A percentile compares a stretch with the other conserved stretches of the same genome.
Evolutionary conservation across 2,888 invertebrate species (phyloP).

Genomic region (Liposcelis brunnea): DNA sequence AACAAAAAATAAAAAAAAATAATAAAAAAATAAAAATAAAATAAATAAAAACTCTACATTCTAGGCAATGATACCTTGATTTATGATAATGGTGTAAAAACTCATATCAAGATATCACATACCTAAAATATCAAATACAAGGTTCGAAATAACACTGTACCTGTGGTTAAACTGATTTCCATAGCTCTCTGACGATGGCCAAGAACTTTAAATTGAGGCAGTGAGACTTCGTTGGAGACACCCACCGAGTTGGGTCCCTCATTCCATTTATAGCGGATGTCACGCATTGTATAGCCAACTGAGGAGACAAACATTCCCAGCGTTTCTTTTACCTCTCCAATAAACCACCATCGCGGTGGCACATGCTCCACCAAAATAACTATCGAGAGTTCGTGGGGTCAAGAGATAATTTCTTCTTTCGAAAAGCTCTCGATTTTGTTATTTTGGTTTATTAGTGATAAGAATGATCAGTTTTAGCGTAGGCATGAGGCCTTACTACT

Average conservation of each 20-base stretch:
- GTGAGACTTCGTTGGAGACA: conserved; percentile 87
- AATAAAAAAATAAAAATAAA: conserved; percentile 8
- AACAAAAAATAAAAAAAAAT: not conserved
- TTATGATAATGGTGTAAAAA: not conserved
- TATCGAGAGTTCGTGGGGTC: conserved; percentile 11
- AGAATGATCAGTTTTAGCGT: no score
- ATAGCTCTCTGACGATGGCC: conserved; percentile 90
- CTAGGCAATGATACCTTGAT: not conserved
- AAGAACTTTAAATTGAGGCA: conserved; percentile 96
- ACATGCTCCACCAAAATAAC: conserved; percentile 16
- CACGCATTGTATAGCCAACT: conserved; percentile 98
- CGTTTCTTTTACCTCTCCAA: no score
- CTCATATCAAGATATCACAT: conserved; percentile 1
- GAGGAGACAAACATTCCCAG: conserved; percentile 24
- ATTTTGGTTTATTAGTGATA: no score
- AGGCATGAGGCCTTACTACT: no score
- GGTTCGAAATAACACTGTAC: conserved; percentile 32
- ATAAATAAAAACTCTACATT: not conserved
- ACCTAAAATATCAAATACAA: not conserved
- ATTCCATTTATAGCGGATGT: conserved; percentile 95
- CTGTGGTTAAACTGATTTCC: conserved; percentile 94
- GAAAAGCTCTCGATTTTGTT: conserved; percentile 22
- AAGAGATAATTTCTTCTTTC: conserved; percentile 26
- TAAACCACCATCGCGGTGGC: conserved; percentile 25
- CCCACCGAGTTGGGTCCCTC: conserved; percentile 89